Evolutionary conservation across 92 coral and sea anemone species (phyloP).

Genomic region (Porites rus): DNA sequence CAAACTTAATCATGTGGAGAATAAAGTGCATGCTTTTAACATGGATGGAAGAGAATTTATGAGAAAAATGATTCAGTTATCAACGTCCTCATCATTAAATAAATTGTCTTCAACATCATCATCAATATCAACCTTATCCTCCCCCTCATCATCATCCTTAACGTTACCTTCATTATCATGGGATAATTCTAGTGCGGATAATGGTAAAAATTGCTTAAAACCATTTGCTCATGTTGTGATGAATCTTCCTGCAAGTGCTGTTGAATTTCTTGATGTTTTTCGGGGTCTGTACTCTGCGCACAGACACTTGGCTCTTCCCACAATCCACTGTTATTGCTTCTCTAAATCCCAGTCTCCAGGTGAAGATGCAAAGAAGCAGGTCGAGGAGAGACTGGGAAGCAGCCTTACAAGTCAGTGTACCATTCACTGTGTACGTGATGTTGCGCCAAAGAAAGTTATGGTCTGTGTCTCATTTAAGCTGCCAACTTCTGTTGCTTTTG

Average conservation of each 20-base stretch:
- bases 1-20: constrained; percentile 81
- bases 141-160: neutral
- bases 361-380: constrained; percentile 78
- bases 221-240: constrained; percentile 83
- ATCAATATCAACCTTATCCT: neutral
- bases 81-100: neutral
- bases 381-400: constrained; percentile 74
- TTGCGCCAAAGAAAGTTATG: constrained; percentile 98
- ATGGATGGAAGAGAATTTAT: constrained; percentile 94
- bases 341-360: constrained; percentile 84
- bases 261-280: constrained; percentile 87
- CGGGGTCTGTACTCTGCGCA: constrained; percentile 68
- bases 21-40: constrained; percentile 70
- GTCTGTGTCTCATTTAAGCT: constrained; percentile 91
- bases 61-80: constrained; percentile 57
- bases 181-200: constrained; percentile 24
- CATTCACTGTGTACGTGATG: constrained; percentile 86
- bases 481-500: constrained; percentile 76
- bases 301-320: constrained; percentile 69
- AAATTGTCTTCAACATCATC: neutral
- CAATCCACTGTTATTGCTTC: constrained; percentile 96
- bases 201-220: neutral
- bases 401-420: constrained; percentile 52
- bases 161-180: neutral
- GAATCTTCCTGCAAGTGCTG: constrained; percentile 99